These are phyloP conservation scores for Habropoda laboriosa DNA, from an alignment of 1,140 invertebrate species.

Conservation along the genomic window DNA sequence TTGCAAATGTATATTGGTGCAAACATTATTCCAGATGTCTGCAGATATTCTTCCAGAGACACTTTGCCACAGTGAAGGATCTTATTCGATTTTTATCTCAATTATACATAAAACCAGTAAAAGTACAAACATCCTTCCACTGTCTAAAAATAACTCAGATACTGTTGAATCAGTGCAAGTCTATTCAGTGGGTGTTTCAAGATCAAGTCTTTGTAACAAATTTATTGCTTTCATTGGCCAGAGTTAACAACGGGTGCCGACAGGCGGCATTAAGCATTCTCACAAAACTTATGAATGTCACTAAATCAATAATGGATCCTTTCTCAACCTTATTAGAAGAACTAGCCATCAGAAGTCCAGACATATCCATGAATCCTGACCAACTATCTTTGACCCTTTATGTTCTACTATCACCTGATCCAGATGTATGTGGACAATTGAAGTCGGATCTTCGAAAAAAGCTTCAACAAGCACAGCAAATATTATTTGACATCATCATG, in stretches of 20 bases:
- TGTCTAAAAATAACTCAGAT: slow-evolving; percentile 69
- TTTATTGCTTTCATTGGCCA: slow-evolving; percentile 73
- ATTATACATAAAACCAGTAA: slow-evolving; percentile 74
- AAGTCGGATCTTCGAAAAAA: slow-evolving; percentile 67
- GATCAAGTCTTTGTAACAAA: slow-evolving; percentile 75
- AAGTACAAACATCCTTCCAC: slow-evolving; percentile 70
- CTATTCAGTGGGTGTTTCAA: slow-evolving; percentile 68
- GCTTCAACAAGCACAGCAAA: slow-evolving; percentile 68
- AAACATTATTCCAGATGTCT: slow-evolving; percentile 76
- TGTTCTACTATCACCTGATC: slow-evolving; percentile 81
- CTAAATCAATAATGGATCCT: slow-evolving; percentile 63
- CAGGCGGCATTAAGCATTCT: slow-evolving; percentile 69
- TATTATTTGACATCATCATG: slow-evolving; percentile 68
- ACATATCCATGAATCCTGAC: slow-evolving; percentile 85
- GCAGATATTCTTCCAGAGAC: slow-evolving; percentile 77
- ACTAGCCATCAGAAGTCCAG: slow-evolving; percentile 73
- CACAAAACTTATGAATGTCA: slow-evolving; percentile 65
- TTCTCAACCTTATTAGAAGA: slow-evolving; percentile 73
- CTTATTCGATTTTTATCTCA: slow-evolving; percentile 73
- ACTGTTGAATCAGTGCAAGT: slow-evolving; percentile 66
- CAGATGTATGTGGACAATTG: slow-evolving; percentile 74
- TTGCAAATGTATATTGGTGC: slow-evolving; percentile 58
- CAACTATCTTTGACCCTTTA: slow-evolving; percentile 83
- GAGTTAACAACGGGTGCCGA: slow-evolving; percentile 67
- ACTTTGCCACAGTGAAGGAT: slow-evolving; percentile 70